A percentile compares a stretch with the other conserved stretches of the same genome.
These are phyloP conservation scores for Prionchulus punctatus DNA, from an alignment of 2,888 invertebrate genomes.

Conservation along the genomic window DNA sequence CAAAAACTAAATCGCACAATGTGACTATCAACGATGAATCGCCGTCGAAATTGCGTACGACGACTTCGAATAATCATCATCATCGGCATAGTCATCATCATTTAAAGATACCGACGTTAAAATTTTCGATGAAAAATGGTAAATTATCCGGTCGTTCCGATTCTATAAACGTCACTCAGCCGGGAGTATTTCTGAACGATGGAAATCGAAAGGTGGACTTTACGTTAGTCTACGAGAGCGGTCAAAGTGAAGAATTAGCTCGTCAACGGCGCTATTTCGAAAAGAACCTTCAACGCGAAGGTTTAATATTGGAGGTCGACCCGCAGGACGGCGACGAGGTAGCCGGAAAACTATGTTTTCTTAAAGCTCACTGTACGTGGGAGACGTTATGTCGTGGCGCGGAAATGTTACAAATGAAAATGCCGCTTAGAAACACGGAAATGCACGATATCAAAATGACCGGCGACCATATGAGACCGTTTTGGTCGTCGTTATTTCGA, in stretches of 20 bases:
- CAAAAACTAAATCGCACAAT: too few relatives aligned
- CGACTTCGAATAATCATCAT: too few relatives aligned
- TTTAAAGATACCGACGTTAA: too few relatives aligned
- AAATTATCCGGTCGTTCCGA: too few relatives aligned
- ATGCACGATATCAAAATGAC: not conserved
- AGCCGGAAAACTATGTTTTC: not conserved
- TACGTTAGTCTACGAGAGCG: not conserved
- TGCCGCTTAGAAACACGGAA: slow-evolving; percentile 4
- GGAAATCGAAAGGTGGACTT: slow-evolving; percentile 1
- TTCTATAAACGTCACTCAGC: too few relatives aligned
- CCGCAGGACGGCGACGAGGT: not conserved
- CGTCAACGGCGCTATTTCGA: not conserved
- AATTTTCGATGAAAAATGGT: too few relatives aligned
- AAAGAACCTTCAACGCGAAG: not conserved
- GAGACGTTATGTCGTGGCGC: slow-evolving; percentile 6
- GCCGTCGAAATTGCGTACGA: too few relatives aligned
- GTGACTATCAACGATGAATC: too few relatives aligned
- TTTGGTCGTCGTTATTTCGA: not conserved
- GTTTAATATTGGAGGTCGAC: not conserved
- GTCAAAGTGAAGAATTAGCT: not conserved
- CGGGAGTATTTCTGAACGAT: slow-evolving; percentile 4
- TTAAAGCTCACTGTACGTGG: slow-evolving; percentile 10
- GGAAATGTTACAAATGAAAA: slow-evolving; percentile 9
- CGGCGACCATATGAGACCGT: not conserved
- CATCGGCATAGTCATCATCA: too few relatives aligned